Percentiles rank a stretch among this genome's conserved stretches.
Evolutionary conservation across 2,113 vertebrate genomes (phyloP).

Genomic region (Cygnus atratus): DNA sequence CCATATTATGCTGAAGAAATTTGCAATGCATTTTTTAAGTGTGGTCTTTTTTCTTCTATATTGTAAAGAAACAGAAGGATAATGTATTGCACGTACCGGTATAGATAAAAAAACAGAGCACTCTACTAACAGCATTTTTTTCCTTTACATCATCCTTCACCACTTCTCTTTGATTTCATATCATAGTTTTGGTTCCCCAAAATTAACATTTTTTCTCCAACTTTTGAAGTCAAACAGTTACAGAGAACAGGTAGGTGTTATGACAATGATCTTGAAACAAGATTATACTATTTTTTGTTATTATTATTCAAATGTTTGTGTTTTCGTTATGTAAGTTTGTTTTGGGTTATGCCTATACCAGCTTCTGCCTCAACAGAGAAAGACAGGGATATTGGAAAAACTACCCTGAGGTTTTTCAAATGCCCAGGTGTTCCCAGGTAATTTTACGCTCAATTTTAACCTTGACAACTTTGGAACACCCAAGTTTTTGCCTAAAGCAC

Average conservation of each 20-base stretch:
- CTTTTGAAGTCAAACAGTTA: not conserved
- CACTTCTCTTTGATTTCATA: not conserved
- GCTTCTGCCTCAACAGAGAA: not conserved
- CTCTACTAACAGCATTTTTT: not conserved
- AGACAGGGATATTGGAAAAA: not conserved
- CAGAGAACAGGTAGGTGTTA: not conserved
- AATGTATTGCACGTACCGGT: not conserved
- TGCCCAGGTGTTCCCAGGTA: not conserved
- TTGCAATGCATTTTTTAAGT: not conserved
- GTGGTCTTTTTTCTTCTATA: not conserved
- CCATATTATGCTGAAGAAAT: not conserved
- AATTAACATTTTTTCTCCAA: not conserved
- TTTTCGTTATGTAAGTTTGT: not conserved
- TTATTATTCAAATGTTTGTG: not conserved
- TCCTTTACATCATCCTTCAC: not conserved
- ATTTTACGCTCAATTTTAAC: not conserved
- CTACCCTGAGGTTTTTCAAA: not conserved
- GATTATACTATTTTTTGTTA: not conserved
- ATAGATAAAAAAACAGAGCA: not conserved
- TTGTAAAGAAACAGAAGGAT: not conserved
- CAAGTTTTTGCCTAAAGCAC: not conserved
- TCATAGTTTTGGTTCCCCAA: not conserved
- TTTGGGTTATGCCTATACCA: not conserved
- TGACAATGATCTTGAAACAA: not conserved
- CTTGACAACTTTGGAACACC: not conserved